phyloP scores from a whole-genome alignment of 2,113 vertebrate species.

The Stigmatopora nigra region DNA sequence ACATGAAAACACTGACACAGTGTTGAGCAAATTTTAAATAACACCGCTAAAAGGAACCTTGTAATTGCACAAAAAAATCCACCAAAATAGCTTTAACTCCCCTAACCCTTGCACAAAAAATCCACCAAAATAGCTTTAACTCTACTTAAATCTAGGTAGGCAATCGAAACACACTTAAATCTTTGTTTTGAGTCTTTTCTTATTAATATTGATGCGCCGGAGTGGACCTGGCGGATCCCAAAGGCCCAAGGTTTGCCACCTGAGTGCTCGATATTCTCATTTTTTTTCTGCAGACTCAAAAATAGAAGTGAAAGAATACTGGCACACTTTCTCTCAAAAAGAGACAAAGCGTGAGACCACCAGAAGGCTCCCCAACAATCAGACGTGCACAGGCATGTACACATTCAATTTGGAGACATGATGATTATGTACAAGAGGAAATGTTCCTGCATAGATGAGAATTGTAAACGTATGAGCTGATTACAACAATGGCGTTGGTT shows the following conservation, averaged over 20 bases:
- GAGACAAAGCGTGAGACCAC: conserved; percentile 27
- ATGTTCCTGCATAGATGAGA: conserved; percentile 61
- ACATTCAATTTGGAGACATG: conserved; percentile 32
- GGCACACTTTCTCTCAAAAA: conserved; percentile 24
- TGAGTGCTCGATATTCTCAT: neutral
- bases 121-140: too few relatives aligned
- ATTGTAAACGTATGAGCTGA: conserved; percentile 68
- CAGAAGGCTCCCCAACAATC: conserved; percentile 36
- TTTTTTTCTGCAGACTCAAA: conserved; percentile 11
- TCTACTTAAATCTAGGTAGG: too few relatives aligned
- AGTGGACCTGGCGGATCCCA: too few relatives aligned
- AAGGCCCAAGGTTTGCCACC: too few relatives aligned
- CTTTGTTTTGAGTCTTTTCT: too few relatives aligned
- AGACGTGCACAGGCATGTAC: conserved; percentile 41
- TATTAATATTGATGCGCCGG: too few relatives aligned
- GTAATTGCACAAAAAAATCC: too few relatives aligned
- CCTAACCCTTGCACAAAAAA: too few relatives aligned
- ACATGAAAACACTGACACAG: neutral
- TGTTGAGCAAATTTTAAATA: too few relatives aligned
- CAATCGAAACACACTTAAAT: too few relatives aligned
- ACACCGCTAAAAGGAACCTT: too few relatives aligned
- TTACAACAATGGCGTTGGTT: conserved; percentile 63
- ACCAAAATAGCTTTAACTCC: too few relatives aligned
- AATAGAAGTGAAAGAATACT: conserved; percentile 35
- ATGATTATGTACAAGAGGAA: conserved; percentile 55